Base-by-base conservation (phyloP, 2,888 invertebrate species). In the Ceraclea dissimilis region DNA sequence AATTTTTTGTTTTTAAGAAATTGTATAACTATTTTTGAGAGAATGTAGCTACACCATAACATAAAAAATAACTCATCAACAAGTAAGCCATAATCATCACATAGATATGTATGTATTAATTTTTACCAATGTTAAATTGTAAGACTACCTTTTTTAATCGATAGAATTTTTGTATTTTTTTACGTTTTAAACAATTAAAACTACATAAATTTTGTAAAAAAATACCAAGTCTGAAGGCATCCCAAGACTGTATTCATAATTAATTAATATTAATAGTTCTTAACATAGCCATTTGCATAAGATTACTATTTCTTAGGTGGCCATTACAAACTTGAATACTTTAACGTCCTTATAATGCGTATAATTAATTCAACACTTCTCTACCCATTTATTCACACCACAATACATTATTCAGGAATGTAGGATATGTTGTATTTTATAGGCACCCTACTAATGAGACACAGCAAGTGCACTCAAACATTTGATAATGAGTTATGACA, bases 161-260 rank as follows among this genome's bases (percentile, higher is more conserved):
- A 59, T 68, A 71, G 70, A 71, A 69, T 70, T 71, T 39, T 69
- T 75, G 68, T 71, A 72, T 69, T 71, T 67, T 70, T 70, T 71
- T 70, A 67, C 68, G 70, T 75, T 73, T 67, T 50, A 60, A 55
- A 52, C 57, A 58, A 56, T 62, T 60, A 58, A 39, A 39, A 60
- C 60, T 71, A 70, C 67, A 67, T 69, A 56, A 63, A 63, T 48
- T 17, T 52, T 74, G 73, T 75, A 76, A 75, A 76, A 60, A 56
- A 60, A 73, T 70, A 57, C 55, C 52, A 53, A 60, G 61, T 61
- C 61, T 61, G 61, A 61, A 59, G 51, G 57, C 59, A 54, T 59
- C 61, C 59, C 57, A 61, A 61, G 61, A 61, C 61, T 61, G 61
- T 58, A 56, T 56, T 59, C 56, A 59, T 59, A 49, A 55, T 54